Evolutionary conservation across 2,113 vertebrate species (phyloP).

Genomic region (Cyanoramphus novaezelandiae): DNA sequence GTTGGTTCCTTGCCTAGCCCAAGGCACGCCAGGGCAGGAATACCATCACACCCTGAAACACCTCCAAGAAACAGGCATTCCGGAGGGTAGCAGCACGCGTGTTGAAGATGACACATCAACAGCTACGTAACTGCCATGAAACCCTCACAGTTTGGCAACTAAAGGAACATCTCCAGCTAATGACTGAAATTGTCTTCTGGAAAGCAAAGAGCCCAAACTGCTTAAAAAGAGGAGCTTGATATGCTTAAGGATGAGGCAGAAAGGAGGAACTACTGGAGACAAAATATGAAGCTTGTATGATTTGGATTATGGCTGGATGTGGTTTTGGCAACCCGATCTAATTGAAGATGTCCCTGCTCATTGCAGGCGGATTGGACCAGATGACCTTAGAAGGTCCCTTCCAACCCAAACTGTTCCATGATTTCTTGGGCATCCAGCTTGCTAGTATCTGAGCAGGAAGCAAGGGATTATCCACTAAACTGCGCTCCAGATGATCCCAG

Average conservation of each 20-base stretch:
- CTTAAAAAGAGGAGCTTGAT: not conserved
- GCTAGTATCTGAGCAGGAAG: fast-evolving
- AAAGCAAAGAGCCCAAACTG: not conserved
- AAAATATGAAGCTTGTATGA: not conserved
- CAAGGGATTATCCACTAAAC: not conserved
- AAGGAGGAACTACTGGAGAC: not conserved
- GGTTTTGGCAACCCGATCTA: not conserved
- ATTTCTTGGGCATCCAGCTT: not conserved
- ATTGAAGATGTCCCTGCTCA: not conserved
- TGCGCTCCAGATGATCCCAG: not conserved
- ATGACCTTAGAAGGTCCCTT: not conserved
- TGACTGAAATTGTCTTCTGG: not conserved
- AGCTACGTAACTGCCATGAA: not conserved
- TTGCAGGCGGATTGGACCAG: not conserved
- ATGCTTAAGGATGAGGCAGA: not conserved
- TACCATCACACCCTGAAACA: not conserved
- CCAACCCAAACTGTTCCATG: not conserved
- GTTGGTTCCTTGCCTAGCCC: not conserved
- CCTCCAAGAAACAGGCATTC: not conserved
- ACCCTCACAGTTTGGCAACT: fast-evolving
- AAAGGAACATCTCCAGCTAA: not conserved
- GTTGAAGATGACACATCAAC: not conserved
- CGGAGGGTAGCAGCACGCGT: fast-evolving
- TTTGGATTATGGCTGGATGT: not conserved
- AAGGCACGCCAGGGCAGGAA: not conserved